phyloP scores from a whole-genome alignment of 1,140 invertebrate species.

The Acromyrmex charruanus region DNA sequence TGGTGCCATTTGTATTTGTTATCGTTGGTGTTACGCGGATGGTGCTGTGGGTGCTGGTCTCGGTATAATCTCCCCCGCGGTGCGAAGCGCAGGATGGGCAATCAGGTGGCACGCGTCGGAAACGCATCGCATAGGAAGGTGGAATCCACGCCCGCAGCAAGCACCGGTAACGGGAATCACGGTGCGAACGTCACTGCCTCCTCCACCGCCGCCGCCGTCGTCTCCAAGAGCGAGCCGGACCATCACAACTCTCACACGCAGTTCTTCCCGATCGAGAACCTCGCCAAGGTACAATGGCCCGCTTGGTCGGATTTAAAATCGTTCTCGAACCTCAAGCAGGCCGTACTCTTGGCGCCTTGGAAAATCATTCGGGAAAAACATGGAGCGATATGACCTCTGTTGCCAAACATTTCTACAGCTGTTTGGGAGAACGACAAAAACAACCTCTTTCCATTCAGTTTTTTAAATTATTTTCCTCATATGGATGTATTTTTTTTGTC shows the following conservation, averaged over 20 bases:
- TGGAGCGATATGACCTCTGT: neutral
- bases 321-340: neutral
- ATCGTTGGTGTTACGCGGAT: slow-evolving; percentile 51
- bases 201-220: slow-evolving; percentile 83
- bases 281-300: slow-evolving; percentile 88
- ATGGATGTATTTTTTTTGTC: neutral
- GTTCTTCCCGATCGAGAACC: slow-evolving; percentile 90
- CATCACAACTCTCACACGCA: slow-evolving; percentile 87
- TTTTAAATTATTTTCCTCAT: neutral
- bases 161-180: slow-evolving; percentile 65
- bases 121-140: slow-evolving; percentile 57
- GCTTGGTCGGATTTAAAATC: neutral
- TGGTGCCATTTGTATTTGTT: slow-evolving; percentile 63
- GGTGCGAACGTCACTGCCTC: slow-evolving; percentile 85
- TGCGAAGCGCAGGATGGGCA: slow-evolving; percentile 75
- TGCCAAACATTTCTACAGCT: neutral
- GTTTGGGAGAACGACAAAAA: neutral
- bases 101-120: slow-evolving; percentile 75
- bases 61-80: slow-evolving; percentile 37
- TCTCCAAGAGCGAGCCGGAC: slow-evolving; percentile 87
- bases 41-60: slow-evolving; percentile 21
- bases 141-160: slow-evolving; percentile 35
- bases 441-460: neutral
- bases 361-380: neutral
- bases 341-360: neutral